Percentiles rank a stretch among this genome's conserved stretches.
phyloP scores from a whole-genome alignment of 2,888 invertebrate species.

The Drosophila siamana region DNA sequence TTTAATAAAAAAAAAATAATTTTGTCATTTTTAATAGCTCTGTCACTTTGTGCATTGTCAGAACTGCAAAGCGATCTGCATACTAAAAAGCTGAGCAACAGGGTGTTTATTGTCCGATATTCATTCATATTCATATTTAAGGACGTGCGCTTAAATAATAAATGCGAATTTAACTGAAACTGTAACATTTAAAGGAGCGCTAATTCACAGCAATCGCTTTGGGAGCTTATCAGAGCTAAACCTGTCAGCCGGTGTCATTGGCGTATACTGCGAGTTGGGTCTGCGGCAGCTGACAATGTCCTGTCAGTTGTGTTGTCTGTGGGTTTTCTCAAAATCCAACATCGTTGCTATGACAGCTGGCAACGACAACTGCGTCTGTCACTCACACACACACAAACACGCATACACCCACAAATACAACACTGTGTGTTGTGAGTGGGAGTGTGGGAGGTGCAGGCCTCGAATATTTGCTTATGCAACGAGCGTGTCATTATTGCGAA shows the following conservation, averaged over 20 bases:
- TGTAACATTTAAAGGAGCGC: slow-evolving; percentile 20
- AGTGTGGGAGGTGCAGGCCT: slow-evolving; percentile 26
- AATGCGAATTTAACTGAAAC: neutral
- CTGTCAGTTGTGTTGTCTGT: slow-evolving; percentile 55
- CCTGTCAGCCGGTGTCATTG: slow-evolving; percentile 43
- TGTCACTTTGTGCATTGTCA: neutral
- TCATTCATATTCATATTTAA: neutral
- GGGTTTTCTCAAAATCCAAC: slow-evolving; percentile 57
- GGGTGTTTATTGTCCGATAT: neutral
- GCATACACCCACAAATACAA: too few species aligned
- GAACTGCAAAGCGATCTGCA: neutral
- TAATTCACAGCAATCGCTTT: slow-evolving; percentile 45
- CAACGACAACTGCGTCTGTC: slow-evolving; percentile 63
- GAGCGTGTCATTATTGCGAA: slow-evolving; percentile 76
- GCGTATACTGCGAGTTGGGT: slow-evolving; percentile 15
- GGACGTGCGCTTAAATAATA: neutral
- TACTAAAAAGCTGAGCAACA: neutral
- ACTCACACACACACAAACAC: neutral
- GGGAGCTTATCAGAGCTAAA: slow-evolving; percentile 47
- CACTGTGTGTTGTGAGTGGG: neutral
- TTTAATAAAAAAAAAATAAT: too few species aligned
- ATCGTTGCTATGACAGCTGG: slow-evolving; percentile 68
- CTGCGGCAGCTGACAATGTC: slow-evolving; percentile 47
- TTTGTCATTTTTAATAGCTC: too few species aligned
- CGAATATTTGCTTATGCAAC: slow-evolving; percentile 80